Evolutionary conservation across 1,140 invertebrate genomes (phyloP).

Genomic region (Protaetia brevitarsis): DNA sequence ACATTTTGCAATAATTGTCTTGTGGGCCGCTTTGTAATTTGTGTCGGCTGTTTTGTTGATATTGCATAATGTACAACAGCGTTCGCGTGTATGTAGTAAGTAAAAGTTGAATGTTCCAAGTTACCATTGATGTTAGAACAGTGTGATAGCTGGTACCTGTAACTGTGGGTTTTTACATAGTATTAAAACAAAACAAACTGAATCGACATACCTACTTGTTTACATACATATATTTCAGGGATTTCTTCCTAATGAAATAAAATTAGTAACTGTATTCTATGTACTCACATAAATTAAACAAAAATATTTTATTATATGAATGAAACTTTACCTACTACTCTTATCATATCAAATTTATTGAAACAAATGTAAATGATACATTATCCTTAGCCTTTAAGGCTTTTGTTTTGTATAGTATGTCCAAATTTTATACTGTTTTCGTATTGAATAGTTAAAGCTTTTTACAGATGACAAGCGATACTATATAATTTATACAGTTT

Average conservation of each 20-base stretch:
- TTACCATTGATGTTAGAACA: constrained; percentile 37
- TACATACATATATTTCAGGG: constrained; percentile 2
- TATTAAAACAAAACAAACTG: constrained; percentile 22
- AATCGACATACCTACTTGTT: background rate
- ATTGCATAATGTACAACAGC: constrained; percentile 31
- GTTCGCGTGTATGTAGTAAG: constrained; percentile 14
- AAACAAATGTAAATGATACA: background rate
- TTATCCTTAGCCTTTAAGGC: background rate
- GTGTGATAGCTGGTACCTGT: constrained; percentile 42
- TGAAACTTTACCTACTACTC: background rate
- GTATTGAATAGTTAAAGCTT: background rate
- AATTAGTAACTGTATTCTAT: background rate
- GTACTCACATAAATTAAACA: constrained; percentile 7
- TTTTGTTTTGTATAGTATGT: background rate
- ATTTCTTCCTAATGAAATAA: background rate
- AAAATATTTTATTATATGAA: constrained; percentile 2
- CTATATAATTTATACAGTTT: no score
- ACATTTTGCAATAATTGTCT: constrained; percentile 29
- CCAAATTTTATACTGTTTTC: constrained; percentile 9
- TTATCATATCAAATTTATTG: constrained; percentile 1
- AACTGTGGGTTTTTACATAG: constrained; percentile 29
- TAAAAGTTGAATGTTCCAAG: constrained; percentile 27
- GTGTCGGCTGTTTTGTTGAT: background rate
- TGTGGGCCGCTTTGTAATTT: background rate
- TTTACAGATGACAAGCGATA: no score